phyloP scores from a whole-genome alignment of 30 jellyfish, hydroid and myxozoan genomes.

The Rhopilema esculentum region DNA sequence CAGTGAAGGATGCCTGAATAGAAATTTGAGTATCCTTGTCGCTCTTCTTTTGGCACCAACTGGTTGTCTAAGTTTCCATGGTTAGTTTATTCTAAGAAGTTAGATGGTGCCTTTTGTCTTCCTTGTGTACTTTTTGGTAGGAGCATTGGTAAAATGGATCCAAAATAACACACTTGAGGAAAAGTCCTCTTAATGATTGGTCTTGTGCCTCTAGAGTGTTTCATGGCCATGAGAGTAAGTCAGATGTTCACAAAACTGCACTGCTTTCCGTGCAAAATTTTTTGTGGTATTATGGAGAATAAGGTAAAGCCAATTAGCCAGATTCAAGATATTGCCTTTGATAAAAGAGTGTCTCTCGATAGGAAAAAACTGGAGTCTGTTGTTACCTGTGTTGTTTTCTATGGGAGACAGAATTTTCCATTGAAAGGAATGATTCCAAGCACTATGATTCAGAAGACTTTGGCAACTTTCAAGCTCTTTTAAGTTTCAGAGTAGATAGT shows the following conservation, averaged over 20 bases:
- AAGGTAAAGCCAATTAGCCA: not conserved
- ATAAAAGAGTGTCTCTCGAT: not conserved
- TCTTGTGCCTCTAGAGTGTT: constrained; percentile 11
- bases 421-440: too few species aligned
- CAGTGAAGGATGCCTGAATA: too few species aligned
- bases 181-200: constrained; percentile 6
- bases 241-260: constrained; percentile 13
- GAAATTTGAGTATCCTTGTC: too few species aligned
- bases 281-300: not conserved
- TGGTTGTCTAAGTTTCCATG: too few species aligned
- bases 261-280: constrained; percentile 9
- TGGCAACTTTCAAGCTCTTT: too few species aligned
- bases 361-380: constrained; percentile 12
- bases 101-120: constrained; percentile 30
- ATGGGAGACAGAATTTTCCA: too few species aligned
- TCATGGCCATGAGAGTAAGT: not conserved
- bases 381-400: constrained; percentile 6
- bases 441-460: too few species aligned
- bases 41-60: too few species aligned
- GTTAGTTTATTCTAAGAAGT: constrained; percentile 1
- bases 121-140: constrained; percentile 6
- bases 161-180: not conserved
- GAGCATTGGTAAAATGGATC: not conserved
- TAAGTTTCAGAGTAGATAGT: too few species aligned
- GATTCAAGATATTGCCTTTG: not conserved